Evolutionary conservation across 2,888 invertebrate species (phyloP), one percentile per base, ranked within the genome.

Genomic region (Leptogaster cylindrica): DNA sequence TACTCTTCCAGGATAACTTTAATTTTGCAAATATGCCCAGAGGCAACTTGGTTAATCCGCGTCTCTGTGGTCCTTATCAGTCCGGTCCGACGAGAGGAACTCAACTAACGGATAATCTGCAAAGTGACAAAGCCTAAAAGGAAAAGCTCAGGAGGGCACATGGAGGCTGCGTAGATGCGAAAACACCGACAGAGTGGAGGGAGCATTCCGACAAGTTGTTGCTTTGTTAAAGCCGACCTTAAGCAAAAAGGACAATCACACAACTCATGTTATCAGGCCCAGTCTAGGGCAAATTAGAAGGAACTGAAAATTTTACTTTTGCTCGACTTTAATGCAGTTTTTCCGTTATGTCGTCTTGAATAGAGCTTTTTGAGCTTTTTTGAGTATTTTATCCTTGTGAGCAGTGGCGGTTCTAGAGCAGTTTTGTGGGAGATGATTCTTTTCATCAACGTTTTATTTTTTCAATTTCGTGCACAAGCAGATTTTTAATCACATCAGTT

Each of bases 1-100:
- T 7, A 16, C 8, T 46, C 10, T 46, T 3, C 16, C 33, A 31
- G 25, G 4, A 14, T 1, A 55, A 36, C 39, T n/a, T n/a, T n/a
- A n/a, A 55, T 18, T 36, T 55, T 55, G 23, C 23, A 55, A 44
- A 61, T 27, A 27, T 61, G 18, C 28, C 28, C 28, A 61, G 27
- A 61, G 41, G 44, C 36, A 58, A 39, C 36, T 16, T 44, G 27
- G 12, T 25, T 25, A 20, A 44, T 36, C 14, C 39, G 28, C 67
- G 52, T 12, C 14, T 31, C 31, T 65, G 65, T 10, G 31, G 16
- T 10, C n/a, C n/a, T 48, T 69, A 66, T 69, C 64, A 48, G 63
- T 55, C 48, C 64, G 31, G 66, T 66, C 66, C 69, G 66, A 66
- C 66, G 51, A 63, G 66, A 69, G 69, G 66, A 69, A 66, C 69